Evolutionary conservation across 2,888 invertebrate genomes (phyloP), one percentile per base, ranked within the genome.

Genomic region (Altica lythri): DNA sequence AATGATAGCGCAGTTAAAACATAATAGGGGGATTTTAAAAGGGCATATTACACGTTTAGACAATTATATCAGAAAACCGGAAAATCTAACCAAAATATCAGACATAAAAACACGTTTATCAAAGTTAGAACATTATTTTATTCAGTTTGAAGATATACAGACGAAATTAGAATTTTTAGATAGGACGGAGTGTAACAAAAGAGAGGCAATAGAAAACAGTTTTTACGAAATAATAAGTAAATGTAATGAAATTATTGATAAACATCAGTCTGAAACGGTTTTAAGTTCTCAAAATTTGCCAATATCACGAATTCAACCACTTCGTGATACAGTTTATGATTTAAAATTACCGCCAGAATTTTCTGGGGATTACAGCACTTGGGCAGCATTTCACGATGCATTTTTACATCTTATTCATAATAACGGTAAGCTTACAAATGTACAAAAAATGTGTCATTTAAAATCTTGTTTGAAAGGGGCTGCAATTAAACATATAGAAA

Each of bases 11-110:
- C 12, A 38, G 9, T 38, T 38, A 38, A 38, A 12, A 12, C 38
- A 38, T 18, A 38, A 38, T 38, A 16, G 38, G 8, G 38, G 38
- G 9, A n/a, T 38, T 17, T 18, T 38, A 14, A 35, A 14, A 13
- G 19, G 38, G 9, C 38, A 38, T 38, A 18, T 38, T 18, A 38
- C 38, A 18, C 38, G 38, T 18, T 38, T 38, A 38, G n/a, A 9
- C 9, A 38, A 8, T 4, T 38, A 17, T 38, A 17, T 38, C 6
- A 18, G 18, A 3, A 38, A 3, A 38, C 18, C 18, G 18, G 38
- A 38, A 38, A 38, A 38, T 34, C 2, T 34, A 22, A 8, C 8
- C 6, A 34, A 14, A 2, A 10, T 34, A 34, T 9, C 12, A 2
- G 34, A 29, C 10, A 1, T 34, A 4, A 10, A 34, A 34, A 34